Percentiles rank a stretch among this genome's conserved stretches.
Conservation (phyloP, 2,797 vertebrate species). For the Otolemur crassicaudatus region DNA sequence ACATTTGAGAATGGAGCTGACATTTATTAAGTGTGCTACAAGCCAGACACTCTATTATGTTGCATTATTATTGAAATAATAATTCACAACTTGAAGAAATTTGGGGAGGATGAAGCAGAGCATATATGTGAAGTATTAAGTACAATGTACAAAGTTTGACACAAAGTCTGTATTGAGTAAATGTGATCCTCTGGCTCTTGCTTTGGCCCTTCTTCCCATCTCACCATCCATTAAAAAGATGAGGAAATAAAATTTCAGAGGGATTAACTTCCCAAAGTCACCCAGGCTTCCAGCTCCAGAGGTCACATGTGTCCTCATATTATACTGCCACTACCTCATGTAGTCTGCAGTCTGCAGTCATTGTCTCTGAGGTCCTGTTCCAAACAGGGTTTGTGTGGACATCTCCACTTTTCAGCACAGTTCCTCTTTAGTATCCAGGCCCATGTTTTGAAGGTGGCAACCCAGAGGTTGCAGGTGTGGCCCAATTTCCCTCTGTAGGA, state of each 20-base stretch:
- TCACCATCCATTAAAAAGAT: constrained; percentile 17
- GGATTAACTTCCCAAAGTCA: neutral
- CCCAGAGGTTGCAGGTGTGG: neutral
- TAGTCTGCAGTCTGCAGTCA: neutral
- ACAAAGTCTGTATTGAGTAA: constrained; percentile 14
- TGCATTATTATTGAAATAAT: constrained; percentile 65
- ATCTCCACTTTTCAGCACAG: neutral
- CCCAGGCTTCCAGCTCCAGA: neutral
- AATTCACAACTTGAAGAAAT: constrained; percentile 61
- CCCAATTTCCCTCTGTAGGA: constrained; percentile 27
- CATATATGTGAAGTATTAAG: constrained; percentile 28
- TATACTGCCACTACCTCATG: neutral
- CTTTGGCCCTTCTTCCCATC: neutral
- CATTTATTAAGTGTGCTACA: constrained; percentile 66
- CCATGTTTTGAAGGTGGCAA: neutral
- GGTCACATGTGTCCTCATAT: neutral
- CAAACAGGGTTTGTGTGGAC: neutral
- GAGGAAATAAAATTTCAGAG: neutral
- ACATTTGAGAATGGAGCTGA: constrained; percentile 44
- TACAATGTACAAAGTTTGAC: constrained; percentile 10
- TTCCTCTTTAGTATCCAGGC: constrained; percentile 10
- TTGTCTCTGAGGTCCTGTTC: neutral
- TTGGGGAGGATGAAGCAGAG: neutral
- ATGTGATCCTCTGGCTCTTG: neutral
- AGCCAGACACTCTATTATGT: constrained; percentile 41